Percentiles rank a stretch among this genome's conserved stretches.
These are phyloP conservation scores for Crocidura indochinensis DNA, from an alignment of 2,797 vertebrate species.

Conservation along the genomic window DNA sequence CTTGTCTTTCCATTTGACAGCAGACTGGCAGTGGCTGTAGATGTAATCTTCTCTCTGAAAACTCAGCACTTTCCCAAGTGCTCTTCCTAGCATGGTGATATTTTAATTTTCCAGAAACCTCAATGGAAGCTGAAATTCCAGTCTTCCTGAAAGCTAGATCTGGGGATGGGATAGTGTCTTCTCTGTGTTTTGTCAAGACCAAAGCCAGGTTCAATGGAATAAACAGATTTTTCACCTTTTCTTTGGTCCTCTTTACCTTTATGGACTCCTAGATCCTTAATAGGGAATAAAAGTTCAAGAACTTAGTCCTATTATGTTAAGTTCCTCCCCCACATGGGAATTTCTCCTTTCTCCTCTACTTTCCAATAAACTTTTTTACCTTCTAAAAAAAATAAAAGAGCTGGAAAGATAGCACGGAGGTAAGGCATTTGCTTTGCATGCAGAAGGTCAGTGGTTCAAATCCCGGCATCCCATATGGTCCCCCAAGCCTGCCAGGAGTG, in stretches of 20 bases:
- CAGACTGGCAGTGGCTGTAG: background rate
- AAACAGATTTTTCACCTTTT: no score
- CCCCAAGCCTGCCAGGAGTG: no score
- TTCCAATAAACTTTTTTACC: no score
- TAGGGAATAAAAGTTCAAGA: no score
- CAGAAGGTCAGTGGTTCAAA: no score
- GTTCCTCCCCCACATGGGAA: no score
- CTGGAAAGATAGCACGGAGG: no score
- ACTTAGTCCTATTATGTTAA: no score
- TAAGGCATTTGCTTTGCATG: no score
- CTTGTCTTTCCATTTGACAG: background rate
- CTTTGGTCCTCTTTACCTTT: background rate
- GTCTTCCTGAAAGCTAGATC: background rate
- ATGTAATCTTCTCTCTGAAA: accelerated
- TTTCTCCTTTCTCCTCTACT: no score
- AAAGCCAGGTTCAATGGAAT: background rate
- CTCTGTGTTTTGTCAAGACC: background rate
- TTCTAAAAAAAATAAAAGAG: no score
- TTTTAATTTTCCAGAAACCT: background rate
- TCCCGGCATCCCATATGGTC: no score
- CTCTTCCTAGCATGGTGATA: background rate
- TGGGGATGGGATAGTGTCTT: background rate
- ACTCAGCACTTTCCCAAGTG: background rate
- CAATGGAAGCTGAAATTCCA: background rate
- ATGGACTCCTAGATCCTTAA: background rate